Percentiles rank a stretch among this genome's conserved stretches.
Conservation (phyloP, 2,797 vertebrate species). For the Pangasius mekongensis region DNA sequence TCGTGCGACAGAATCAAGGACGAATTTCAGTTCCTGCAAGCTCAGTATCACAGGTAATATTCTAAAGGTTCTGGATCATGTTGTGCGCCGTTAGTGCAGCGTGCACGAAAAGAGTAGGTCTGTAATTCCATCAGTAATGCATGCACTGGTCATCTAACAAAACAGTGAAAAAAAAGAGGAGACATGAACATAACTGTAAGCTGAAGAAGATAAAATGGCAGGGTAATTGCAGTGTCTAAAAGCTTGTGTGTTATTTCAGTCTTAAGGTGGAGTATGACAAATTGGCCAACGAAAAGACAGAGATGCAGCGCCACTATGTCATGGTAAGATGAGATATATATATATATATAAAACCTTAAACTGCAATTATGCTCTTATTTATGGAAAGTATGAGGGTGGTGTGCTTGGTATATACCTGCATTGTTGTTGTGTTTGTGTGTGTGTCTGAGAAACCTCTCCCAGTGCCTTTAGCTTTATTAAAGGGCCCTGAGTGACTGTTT, state of each 20-base stretch:
- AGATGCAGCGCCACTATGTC: slow-evolving; percentile 98
- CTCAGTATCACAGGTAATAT: slow-evolving; percentile 94
- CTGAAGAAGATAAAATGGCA: neutral
- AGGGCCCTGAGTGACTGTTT: slow-evolving; percentile 71
- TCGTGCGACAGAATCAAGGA: slow-evolving; percentile 96
- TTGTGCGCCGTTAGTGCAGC: neutral
- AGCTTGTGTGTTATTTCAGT: slow-evolving; percentile 77
- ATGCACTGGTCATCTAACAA: neutral
- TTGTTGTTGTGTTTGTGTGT: slow-evolving; percentile 68
- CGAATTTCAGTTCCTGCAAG: slow-evolving; percentile 95
- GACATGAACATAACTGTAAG: neutral
- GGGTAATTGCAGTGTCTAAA: slow-evolving; percentile 55
- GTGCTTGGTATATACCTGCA: neutral
- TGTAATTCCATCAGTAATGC: neutral
- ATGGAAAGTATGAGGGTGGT: slow-evolving; percentile 62
- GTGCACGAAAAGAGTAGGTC: neutral
- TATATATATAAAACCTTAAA: slow-evolving; percentile 33
- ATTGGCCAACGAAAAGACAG: slow-evolving; percentile 95
- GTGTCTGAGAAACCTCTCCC: slow-evolving; percentile 62
- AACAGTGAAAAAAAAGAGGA: neutral
- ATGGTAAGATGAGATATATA: slow-evolving; percentile 83
- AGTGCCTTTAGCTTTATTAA: slow-evolving; percentile 63
- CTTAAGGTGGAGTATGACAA: slow-evolving; percentile 98
- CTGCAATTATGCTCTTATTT: slow-evolving; percentile 71
- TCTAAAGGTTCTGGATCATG: slow-evolving; percentile 34